A percentile compares a stretch with the other conserved stretches of the same genome.
Evolutionary conservation across 2,888 invertebrate species (phyloP).

Genomic region (Machimus atricapillus): DNA sequence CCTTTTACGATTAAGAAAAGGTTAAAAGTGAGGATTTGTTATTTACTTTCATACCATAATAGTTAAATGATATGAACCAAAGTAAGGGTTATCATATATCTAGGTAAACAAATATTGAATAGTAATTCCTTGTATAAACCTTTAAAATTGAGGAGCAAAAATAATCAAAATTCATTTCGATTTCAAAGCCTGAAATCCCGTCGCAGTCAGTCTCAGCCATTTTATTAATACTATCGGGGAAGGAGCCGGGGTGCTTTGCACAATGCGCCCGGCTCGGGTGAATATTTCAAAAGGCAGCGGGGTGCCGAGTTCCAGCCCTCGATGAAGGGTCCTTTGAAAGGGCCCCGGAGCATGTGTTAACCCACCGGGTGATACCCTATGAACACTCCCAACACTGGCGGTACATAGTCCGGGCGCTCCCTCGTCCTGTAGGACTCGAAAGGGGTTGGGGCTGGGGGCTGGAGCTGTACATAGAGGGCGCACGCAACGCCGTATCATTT

Average conservation of each 20-base stretch:
- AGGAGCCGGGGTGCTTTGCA: neutral
- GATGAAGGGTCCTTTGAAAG: neutral
- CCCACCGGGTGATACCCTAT: neutral
- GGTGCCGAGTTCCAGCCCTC: neutral
- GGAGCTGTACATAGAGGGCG: neutral
- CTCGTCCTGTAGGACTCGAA: neutral
- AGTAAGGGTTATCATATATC: too few relatives aligned
- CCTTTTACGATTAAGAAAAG: too few relatives aligned
- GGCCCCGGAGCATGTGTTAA: neutral
- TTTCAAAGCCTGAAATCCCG: neutral
- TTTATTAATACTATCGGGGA: neutral
- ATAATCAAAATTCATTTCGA: neutral
- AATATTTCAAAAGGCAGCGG: neutral
- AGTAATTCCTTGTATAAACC: neutral
- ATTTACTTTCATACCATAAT: too few relatives aligned
- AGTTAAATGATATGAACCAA: neutral
- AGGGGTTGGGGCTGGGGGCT: constrained; percentile 1
- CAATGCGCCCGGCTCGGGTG: neutral
- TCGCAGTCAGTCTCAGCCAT: neutral
- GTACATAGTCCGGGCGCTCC: neutral
- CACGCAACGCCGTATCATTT: constrained; percentile 8
- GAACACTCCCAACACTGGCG: neutral
- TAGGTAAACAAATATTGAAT: neutral
- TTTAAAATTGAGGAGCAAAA: neutral
- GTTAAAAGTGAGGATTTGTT: too few relatives aligned